Conservation (phyloP, 2,888 invertebrate genomes). For the Microdon myrmicae region DNA sequence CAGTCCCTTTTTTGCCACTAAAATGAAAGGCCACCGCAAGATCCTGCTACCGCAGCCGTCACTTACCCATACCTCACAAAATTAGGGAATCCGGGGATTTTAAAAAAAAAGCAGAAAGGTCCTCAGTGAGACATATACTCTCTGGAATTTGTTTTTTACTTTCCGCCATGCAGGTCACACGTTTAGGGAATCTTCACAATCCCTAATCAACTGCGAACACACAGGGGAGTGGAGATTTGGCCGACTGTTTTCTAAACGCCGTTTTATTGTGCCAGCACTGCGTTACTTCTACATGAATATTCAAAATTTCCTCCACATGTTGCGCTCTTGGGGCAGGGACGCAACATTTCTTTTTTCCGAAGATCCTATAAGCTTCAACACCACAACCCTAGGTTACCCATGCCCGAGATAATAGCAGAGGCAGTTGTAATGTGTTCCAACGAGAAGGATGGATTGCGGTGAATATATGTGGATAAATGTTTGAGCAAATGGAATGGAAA, state of each 20-base stretch:
- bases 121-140: neutral
- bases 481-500: constrained; percentile 45
- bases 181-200: constrained; percentile 36
- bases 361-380: neutral
- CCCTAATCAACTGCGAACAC: constrained; percentile 53
- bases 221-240: no score
- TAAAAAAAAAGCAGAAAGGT: no score
- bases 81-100: no score
- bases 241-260: constrained; percentile 33
- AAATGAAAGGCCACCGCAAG: constrained; percentile 26
- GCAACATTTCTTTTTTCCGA: constrained; percentile 1
- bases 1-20: constrained; percentile 41
- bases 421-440: constrained; percentile 32
- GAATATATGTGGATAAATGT: constrained; percentile 48
- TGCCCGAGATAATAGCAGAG: no score
- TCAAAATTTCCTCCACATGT: constrained; percentile 51
- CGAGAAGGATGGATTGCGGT: constrained; percentile 47
- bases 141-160: constrained; percentile 19
- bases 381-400: constrained; percentile 4
- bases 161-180: neutral
- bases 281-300: constrained; percentile 39
- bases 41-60: constrained; percentile 4
- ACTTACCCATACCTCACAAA: no score
- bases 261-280: constrained; percentile 21
- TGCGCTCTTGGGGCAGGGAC: constrained; percentile 15